Evolutionary conservation across 1,140 invertebrate genomes (phyloP), one percentile per base, ranked within the genome.

Genomic region (Drosophila novamexicana): DNA sequence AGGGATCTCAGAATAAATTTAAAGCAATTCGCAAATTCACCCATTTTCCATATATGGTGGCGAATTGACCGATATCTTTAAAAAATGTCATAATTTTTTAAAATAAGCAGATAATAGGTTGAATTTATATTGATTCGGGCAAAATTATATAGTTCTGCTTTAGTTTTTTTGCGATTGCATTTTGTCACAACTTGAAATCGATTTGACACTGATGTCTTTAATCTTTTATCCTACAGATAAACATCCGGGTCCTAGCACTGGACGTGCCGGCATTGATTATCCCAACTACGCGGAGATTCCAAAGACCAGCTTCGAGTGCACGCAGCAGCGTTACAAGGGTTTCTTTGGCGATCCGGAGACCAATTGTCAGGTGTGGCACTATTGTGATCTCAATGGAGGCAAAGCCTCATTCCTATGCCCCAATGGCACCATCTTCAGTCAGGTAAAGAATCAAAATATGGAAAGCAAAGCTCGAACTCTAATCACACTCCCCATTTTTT

Each of bases 391-490:
- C n/a, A 97, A 97, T 84, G 97, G 97, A 9, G 97, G 97, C 7
- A 97, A 98, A 93, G 96, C 97, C 6, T 97, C 97, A 1, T 98
- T 98, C 85, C 93, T 98, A 2, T 98, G 97, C 90, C 97, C 97
- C 7, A 98, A 98, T 85, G 97, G 97, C 16, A 98, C 97, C 4
- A 96, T 98, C 80, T 98, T 98, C 93, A 97, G 96, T 86, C 97
- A 98, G 94, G 95, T 96, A 45, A 29, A 42, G 6, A 12, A 52
- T 0, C 8, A 22, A 9, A 6, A 57, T 8, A 10, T 32, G 0
- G 7, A 22, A 67, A 12, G 5, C 37, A 5, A 3, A 52, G n/a
- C 18, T 10, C 8, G 0, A 40, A n/a, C 14, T 10, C 6, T n/a
- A 49, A 64, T 2, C 7, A 45, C 40, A 36, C 12, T 4, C 6